Evolutionary conservation across 2,797 vertebrate genomes (phyloP).

Genomic region (Ceryle rudis): DNA sequence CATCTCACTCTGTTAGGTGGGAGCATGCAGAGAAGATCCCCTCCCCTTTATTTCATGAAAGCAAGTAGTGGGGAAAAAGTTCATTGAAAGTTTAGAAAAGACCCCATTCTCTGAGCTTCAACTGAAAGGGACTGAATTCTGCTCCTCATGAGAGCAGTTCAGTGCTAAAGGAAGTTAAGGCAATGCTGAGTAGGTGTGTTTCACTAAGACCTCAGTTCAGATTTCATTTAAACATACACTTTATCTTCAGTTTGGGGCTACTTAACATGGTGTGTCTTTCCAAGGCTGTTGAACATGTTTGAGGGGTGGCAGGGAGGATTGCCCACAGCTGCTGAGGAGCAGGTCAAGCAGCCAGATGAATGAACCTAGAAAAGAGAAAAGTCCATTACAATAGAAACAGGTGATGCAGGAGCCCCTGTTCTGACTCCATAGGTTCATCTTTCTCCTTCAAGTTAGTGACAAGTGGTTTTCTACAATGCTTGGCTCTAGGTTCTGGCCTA

Average conservation of each 20-base stretch:
- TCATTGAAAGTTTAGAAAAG: neutral
- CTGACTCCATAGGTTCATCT: neutral
- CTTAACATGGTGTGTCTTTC: neutral
- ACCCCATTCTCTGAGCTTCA: neutral
- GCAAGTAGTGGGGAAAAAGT: neutral
- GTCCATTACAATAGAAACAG: neutral
- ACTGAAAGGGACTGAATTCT: neutral
- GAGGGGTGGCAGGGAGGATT: neutral
- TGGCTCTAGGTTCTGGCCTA: neutral
- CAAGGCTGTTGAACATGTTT: neutral
- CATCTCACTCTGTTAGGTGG: too few species aligned
- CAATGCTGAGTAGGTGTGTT: neutral
- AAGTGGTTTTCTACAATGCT: neutral
- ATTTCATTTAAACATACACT: neutral
- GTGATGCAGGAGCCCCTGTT: neutral
- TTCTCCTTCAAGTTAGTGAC: neutral
- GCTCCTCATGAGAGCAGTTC: neutral
- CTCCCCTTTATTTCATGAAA: neutral
- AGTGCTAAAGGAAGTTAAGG: neutral
- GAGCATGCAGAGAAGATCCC: neutral
- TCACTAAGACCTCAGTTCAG: neutral
- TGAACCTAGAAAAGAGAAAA: neutral
- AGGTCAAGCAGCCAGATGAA: neutral
- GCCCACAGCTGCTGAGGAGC: neutral
- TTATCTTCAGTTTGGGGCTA: neutral